Base-by-base conservation (phyloP, 2,888 invertebrate species). In the Heliconius ismenius region DNA sequence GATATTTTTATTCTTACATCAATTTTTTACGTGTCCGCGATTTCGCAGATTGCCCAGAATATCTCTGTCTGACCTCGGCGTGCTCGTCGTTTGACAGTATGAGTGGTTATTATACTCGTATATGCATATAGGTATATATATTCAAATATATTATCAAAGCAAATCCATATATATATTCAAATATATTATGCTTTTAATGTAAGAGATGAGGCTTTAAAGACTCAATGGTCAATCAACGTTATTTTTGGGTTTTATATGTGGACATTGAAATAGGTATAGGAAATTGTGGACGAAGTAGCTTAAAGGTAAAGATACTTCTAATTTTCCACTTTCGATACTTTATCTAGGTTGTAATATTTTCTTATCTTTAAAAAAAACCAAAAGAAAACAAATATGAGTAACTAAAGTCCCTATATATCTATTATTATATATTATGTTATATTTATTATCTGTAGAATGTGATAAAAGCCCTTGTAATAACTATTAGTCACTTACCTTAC, bases 21-120 rank as follows among this genome's bases (percentile, higher is more conserved):
- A 78, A 73, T 75, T 75, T 76, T 79, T 75, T 73, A 76, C 68
- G 70, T 74, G 70, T 74, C 65, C 58, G 69, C 70, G 58, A 69
- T 76, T 76, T 75, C 36, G 74, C 73, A 43, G 73, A 73, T 76
- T 74, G 77, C 70, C 73, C 77, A 77, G 70, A 79, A 76, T 79
- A 79, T 60, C 49, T 68, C 26, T 39, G 65, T 49, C 67, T 67
- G 77, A 75, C 77, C 77, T 79, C 75, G 73, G 21, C 39, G 60
- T 24, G 18, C 69, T 64, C 60, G 10, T 7, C 58, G 63, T 77
- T 79, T 79, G 78, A 78, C 78, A 78, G 69, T 28, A 28, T 39
- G 39, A 15, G 65, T n/a, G 11, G 65, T 13, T 65, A 24, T 39
- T 36, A 39, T 65, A 67, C 43, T 24, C 21, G 2, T 24, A 11